Base-by-base conservation (phyloP, 2,113 vertebrate species). In the Oreochromis aureus region DNA sequence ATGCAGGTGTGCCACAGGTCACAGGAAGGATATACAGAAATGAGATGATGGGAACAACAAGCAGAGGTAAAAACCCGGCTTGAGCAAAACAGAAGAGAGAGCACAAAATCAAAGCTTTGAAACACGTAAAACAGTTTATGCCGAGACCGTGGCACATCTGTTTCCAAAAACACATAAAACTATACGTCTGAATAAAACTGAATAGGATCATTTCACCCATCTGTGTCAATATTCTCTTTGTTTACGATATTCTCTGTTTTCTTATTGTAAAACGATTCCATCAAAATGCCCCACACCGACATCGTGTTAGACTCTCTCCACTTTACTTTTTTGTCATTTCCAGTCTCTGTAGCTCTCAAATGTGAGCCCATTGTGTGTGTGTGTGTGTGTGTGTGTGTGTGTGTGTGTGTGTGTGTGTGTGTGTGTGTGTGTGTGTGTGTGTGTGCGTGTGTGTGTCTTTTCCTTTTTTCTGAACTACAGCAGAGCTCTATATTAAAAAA, bases 91-190 rank as follows among this genome's bases (percentile, higher is more conserved):
- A 16, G 39, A 44, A 27, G n/a, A 3, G 4, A 6, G 3, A 3
- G 66, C 15, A 10, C 5, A 10, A 44, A 27, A 46, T 18, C 39
- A 73, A 7, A 0, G 2, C 41, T 46, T 3, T 6, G 15, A 73
- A 73, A 73, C 69, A 73, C 2, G 0, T 10, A 4, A 27, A 73
- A 27, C 7, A 24, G 39, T 41, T 10, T 6, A n/a, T 71, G n/a
- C n/a, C 24, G 36, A 71, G 7, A 71, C 66, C 13, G 13, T 8
- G 1, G 39, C 66, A 44, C 39, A 2, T 4, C 10, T 63, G 6
- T 27, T 58, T 58, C n/a, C n/a, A 8, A 34, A 66, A 39, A 66
- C 39, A 44, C 5, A 41, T 1, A 6, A 71, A 41, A 71, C 12
- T 8, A 44, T 8, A 44, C 13, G 12, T 24, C 39, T 61, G n/a